These are phyloP conservation scores for Ceyx margarethae DNA, from an alignment of 2,113 vertebrate species.

Conservation along the genomic window DNA sequence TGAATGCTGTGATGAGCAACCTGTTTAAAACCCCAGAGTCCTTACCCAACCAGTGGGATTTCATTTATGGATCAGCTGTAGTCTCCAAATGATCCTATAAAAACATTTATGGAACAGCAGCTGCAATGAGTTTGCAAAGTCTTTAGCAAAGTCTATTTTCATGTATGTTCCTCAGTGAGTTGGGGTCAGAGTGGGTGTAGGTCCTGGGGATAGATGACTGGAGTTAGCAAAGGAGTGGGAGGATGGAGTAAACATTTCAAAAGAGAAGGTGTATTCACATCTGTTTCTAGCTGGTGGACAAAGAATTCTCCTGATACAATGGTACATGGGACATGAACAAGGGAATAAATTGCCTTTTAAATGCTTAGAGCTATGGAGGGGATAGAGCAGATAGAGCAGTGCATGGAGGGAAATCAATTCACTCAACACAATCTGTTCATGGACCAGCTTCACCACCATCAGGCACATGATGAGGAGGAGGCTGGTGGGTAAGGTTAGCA, in stretches of 20 bases:
- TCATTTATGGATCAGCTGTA: background rate
- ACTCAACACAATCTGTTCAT: background rate
- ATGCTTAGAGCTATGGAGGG: background rate
- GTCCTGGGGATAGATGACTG: background rate
- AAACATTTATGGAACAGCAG: background rate
- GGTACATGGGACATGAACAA: background rate
- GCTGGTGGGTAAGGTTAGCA: background rate
- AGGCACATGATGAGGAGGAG: fast-evolving
- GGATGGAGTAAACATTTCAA: background rate
- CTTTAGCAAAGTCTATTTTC: background rate
- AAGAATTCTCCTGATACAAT: background rate
- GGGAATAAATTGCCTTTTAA: background rate
- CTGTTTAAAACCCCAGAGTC: background rate
- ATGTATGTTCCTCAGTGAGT: background rate
- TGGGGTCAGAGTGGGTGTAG: background rate
- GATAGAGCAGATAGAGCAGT: background rate
- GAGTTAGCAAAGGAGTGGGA: background rate
- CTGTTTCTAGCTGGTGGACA: background rate
- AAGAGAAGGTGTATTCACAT: background rate
- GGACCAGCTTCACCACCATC: background rate
- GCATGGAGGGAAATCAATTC: background rate
- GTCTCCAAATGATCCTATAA: background rate
- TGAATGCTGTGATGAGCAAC: background rate
- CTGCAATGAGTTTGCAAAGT: too few relatives aligned
- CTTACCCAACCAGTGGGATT: background rate